Conservation (phyloP, 2,888 invertebrate genomes). For the Rhamnusium bicolor region DNA sequence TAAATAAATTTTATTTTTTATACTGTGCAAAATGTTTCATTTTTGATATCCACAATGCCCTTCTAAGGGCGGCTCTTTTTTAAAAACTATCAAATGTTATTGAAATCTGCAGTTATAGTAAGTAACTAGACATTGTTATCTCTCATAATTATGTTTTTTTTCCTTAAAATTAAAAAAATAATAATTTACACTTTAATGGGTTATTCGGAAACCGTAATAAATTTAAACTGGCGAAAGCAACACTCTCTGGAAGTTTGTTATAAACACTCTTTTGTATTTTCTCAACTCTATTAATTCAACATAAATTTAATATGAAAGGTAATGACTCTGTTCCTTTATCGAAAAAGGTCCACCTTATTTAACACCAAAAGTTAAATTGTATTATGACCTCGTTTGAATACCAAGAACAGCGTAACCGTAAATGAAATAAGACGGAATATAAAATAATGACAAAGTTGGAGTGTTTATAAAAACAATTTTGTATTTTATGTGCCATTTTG, state of each 20-base stretch:
- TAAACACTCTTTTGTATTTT: not conserved
- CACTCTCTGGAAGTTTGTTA: not conserved
- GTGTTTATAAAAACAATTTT: not conserved
- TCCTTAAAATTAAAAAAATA: no score
- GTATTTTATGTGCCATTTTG: conserved; percentile 17
- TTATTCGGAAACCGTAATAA: no score
- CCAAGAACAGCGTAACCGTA: not conserved
- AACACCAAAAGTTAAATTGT: not conserved
- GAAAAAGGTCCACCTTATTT: not conserved
- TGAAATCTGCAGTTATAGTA: no score
- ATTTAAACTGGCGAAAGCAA: not conserved
- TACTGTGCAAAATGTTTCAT: no score
- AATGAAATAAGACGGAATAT: not conserved
- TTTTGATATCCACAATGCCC: no score
- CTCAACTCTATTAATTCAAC: not conserved
- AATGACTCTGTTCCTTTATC: not conserved
- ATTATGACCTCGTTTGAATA: not conserved
- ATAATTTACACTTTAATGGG: no score
- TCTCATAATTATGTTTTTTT: no score
- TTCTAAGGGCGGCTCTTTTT: no score
- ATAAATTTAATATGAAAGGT: not conserved
- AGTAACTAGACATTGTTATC: no score
- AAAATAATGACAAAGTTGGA: not conserved
- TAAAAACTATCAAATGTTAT: no score
- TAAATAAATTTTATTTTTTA: no score